These are phyloP conservation scores for Pangasius larnaudii DNA, from an alignment of 2,797 vertebrate genomes.

Conservation along the genomic window DNA sequence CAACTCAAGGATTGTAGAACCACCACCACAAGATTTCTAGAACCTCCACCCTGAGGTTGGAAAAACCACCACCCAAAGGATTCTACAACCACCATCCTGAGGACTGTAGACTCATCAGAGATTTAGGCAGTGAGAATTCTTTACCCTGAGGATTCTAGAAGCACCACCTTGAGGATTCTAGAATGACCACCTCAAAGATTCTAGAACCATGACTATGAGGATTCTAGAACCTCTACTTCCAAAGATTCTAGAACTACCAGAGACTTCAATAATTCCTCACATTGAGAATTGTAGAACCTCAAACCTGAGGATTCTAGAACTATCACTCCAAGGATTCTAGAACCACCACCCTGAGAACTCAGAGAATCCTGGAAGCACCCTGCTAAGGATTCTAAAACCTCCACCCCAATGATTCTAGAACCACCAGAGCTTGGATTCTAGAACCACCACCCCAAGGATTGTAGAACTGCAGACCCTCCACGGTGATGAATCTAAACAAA, in stretches of 20 bases:
- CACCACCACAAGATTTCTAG: neutral
- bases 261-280: neutral
- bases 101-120: neutral
- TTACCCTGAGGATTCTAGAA: neutral
- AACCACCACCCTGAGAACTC: neutral
- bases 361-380: neutral
- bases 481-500: neutral
- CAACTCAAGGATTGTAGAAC: neutral
- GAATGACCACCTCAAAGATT: neutral
- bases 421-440: neutral
- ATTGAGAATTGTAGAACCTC: neutral
- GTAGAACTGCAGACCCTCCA: neutral
- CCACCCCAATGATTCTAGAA: neutral
- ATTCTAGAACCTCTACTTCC: neutral
- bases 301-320: neutral
- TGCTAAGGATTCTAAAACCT: neutral
- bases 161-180: neutral
- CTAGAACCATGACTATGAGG: neutral
- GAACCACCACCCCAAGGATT: neutral
- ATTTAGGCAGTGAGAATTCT: neutral
- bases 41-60: neutral
- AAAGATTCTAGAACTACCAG: neutral
- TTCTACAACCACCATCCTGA: neutral
- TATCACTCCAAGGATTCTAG: neutral
- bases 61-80: neutral